Evolutionary conservation across 2,113 vertebrate genomes (phyloP), one percentile per base, ranked within the genome.

Genomic region (Hoplias malabaricus): DNA sequence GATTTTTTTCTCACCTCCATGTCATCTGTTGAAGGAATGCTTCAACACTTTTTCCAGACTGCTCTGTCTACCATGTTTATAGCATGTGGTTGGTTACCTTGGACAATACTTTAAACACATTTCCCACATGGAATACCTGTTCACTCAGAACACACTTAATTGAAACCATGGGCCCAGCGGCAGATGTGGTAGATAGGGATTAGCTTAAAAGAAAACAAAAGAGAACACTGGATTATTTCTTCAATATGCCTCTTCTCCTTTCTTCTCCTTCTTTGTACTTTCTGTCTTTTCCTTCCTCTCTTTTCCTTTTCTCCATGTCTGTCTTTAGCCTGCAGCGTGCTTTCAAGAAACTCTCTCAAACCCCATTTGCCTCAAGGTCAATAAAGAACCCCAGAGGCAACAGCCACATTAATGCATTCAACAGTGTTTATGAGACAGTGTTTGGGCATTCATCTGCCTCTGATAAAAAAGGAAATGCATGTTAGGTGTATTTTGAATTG

Each of bases 361-460:
- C 46, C 29, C 33, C 23, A 46, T 81, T 75, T 69, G n/a, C 72
- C 42, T 70, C 67, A 72, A 81, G 70, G 82, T 83, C 70, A 80
- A 42, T 48, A 59, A 67, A 34, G 50, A 75, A 71, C 61, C 36
- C 72, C 31, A 43, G 54, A 68, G 76, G 68, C 75, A 80, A 71
- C 50, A 59, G 54, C 34, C 46, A 43, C 69, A 54, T 68, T 78
- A 56, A 50, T 84, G 71, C 72, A 68, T 81, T 72, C 73, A 53
- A 14, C 50, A 46, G 61, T 82, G 54, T 78, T 70, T 75, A 71
- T 57, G 11, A 75, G 76, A 36, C 56, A 63, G 70, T 66, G 71
- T 43, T 62, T 56, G 21, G 21, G 14, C 72, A 65, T 78, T 75
- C 34, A 63, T 75, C 79, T 80, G 33, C 56, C 40, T 57, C 31